Evolutionary conservation across 2,797 vertebrate genomes (phyloP).

Genomic region (Tapera naevia): DNA sequence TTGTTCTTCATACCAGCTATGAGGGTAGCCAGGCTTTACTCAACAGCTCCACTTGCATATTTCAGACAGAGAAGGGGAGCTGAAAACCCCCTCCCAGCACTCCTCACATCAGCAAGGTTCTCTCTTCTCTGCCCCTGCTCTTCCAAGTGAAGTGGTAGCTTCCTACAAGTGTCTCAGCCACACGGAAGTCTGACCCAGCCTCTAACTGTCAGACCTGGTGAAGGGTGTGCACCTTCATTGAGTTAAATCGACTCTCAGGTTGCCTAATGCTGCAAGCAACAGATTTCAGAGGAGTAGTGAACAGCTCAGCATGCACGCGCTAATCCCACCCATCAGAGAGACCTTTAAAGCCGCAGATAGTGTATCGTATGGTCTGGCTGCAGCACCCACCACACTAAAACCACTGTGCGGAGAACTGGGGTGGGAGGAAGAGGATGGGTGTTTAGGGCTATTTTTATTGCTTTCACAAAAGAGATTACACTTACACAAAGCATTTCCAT

Average conservation of each 20-base stretch:
- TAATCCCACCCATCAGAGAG: neutral
- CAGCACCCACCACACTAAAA: neutral
- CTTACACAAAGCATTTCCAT: neutral
- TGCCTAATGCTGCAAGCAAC: neutral
- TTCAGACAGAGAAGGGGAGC: neutral
- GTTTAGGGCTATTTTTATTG: neutral
- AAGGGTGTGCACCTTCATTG: neutral
- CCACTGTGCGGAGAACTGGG: neutral
- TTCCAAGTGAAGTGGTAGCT: constrained; percentile 25
- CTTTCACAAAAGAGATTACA: neutral
- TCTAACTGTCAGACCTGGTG: neutral
- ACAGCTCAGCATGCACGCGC: neutral
- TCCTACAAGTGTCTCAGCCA: constrained; percentile 51
- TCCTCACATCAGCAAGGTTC: neutral
- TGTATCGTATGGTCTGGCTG: accelerated
- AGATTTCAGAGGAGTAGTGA: neutral
- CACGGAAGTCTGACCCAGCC: constrained; percentile 9
- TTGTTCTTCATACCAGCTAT: neutral
- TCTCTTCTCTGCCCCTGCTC: neutral
- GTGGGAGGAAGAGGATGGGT: neutral
- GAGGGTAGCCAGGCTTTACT: neutral
- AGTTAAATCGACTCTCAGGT: neutral
- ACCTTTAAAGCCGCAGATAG: neutral
- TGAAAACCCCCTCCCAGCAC: neutral
- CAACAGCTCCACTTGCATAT: neutral